Percentiles rank a stretch among this genome's conserved stretches.
Evolutionary conservation across 2,888 invertebrate genomes (phyloP).

Genomic region (Amblyteles armatorius): DNA sequence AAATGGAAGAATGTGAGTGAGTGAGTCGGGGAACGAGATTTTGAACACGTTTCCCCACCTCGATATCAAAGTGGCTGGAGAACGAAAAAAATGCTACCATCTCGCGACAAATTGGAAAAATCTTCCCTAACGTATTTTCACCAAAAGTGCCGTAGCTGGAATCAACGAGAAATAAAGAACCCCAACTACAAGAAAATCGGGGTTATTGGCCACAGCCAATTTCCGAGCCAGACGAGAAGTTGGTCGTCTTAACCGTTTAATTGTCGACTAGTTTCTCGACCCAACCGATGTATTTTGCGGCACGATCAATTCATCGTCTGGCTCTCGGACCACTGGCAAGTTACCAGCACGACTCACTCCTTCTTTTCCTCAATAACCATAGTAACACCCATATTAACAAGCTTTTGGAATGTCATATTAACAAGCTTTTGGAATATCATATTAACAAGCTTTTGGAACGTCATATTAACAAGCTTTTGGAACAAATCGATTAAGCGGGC

Average conservation of each 20-base stretch:
- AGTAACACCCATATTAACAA: background rate
- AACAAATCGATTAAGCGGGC: background rate
- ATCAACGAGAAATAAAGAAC: background rate
- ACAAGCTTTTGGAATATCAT: too few relatives aligned
- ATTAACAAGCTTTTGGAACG: background rate
- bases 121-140: background rate
- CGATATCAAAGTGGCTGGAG: conserved; percentile 15
- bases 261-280: too few relatives aligned
- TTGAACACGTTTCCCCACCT: conserved; percentile 29
- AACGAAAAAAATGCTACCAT: background rate
- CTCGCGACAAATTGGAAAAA: conserved; percentile 5
- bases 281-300: too few relatives aligned
- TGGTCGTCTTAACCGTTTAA: too few relatives aligned
- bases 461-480: background rate
- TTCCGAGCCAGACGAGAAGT: too few relatives aligned
- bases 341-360: too few relatives aligned
- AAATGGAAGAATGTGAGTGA: conserved; percentile 36
- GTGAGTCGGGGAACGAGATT: conserved; percentile 44
- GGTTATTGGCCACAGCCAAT: too few relatives aligned
- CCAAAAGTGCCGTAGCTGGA: background rate
- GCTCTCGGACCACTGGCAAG: too few relatives aligned
- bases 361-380: too few relatives aligned
- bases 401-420: background rate
- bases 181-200: background rate
- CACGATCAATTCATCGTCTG: too few relatives aligned